A percentile compares a stretch with the other conserved stretches of the same genome.
phyloP scores from a whole-genome alignment of 2,888 invertebrate species.

The Pheosia gnoma region DNA sequence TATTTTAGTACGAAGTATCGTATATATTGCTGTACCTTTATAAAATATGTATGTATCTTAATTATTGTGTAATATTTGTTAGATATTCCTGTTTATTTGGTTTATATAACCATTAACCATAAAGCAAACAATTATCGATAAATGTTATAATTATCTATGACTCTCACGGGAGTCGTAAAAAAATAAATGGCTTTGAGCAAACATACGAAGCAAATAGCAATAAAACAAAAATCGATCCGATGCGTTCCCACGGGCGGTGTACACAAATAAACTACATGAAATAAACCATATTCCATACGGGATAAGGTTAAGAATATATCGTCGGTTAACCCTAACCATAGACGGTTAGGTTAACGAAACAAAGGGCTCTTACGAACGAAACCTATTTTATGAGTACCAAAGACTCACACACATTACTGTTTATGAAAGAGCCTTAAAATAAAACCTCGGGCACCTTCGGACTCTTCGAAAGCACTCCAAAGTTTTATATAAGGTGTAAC shows the following conservation, averaged over 20 bases:
- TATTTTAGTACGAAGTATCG: no score
- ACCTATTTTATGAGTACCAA: constrained; percentile 28
- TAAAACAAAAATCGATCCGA: constrained; percentile 40
- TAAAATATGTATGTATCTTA: no score
- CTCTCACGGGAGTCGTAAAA: constrained; percentile 27
- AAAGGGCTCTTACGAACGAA: constrained; percentile 37
- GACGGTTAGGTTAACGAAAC: constrained; percentile 20
- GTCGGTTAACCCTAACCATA: neutral
- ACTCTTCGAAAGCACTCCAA: neutral
- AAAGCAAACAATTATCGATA: constrained; percentile 10
- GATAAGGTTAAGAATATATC: constrained; percentile 14
- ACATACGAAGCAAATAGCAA: constrained; percentile 28
- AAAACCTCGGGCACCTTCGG: neutral
- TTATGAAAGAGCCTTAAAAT: neutral
- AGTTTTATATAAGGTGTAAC: no score
- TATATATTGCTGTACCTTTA: no score
- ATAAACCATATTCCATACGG: constrained; percentile 15
- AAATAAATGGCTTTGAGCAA: constrained; percentile 33
- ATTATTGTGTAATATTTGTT: no score
- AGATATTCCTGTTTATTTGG: no score
- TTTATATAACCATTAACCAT: no score
- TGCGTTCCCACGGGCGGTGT: constrained; percentile 37
- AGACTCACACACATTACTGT: neutral
- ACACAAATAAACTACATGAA: constrained; percentile 2
- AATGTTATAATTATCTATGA: constrained; percentile 10